Conservation (phyloP, 2,113 vertebrate genomes). For the Chamaetylas fuelleborni region DNA sequence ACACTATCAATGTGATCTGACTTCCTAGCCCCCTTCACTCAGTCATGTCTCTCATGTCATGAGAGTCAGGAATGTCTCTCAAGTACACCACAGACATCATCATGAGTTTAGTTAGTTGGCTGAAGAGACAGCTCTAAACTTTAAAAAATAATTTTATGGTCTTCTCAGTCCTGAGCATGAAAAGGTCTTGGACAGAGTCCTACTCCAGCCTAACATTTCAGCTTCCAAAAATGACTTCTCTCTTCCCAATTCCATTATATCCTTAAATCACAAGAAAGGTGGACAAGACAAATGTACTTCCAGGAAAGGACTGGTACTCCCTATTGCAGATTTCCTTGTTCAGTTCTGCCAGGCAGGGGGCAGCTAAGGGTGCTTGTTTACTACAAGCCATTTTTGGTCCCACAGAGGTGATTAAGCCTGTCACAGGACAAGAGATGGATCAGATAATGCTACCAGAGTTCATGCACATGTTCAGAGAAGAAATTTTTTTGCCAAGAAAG, state of each 20-base stretch:
- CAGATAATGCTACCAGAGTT: background rate
- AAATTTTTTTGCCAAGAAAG: background rate
- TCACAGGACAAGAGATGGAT: background rate
- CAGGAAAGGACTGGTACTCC: background rate
- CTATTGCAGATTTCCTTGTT: background rate
- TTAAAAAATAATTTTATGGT: background rate
- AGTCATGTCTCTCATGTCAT: background rate
- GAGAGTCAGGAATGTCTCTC: background rate
- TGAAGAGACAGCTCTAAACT: background rate
- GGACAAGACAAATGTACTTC: background rate
- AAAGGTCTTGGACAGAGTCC: background rate
- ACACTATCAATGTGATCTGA: background rate
- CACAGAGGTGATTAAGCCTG: accelerated
- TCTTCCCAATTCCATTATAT: background rate
- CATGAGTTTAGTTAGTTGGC: background rate
- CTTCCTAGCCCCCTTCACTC: background rate
- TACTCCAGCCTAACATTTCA: background rate
- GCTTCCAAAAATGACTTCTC: background rate
- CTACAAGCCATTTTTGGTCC: background rate
- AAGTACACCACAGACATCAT: background rate
- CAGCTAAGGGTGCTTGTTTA: background rate
- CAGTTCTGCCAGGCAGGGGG: background rate
- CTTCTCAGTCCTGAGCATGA: background rate
- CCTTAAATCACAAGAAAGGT: background rate
- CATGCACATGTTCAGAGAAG: background rate